Conservation (phyloP, 2,888 invertebrate species). For the Papilio demoleus region DNA sequence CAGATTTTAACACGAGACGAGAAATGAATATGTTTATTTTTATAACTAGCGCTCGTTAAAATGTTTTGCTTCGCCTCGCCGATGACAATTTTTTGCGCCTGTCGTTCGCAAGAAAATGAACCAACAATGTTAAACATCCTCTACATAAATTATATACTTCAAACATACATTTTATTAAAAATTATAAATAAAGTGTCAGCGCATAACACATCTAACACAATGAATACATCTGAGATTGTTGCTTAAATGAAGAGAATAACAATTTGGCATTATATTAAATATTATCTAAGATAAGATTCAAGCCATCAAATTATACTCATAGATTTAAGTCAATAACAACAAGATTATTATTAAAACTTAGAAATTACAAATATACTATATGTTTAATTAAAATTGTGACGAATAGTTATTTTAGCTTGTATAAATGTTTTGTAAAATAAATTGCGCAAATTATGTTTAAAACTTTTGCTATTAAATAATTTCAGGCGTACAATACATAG, state of each 20-base stretch:
- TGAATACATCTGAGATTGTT: no score
- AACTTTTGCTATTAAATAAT: constrained; percentile 4
- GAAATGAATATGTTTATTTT: constrained; percentile 28
- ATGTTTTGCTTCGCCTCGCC: constrained; percentile 34
- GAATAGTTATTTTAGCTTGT: background rate
- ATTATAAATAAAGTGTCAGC: background rate
- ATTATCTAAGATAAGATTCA: no score
- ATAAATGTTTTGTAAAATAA: background rate
- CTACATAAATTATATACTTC: constrained; percentile 13
- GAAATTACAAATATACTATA: background rate
- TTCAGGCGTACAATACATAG: background rate
- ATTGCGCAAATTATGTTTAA: background rate
- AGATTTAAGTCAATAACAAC: no score
- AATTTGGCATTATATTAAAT: no score
- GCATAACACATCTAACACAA: background rate
- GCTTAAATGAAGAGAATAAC: no score
- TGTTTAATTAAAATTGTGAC: background rate
- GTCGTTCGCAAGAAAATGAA: constrained; percentile 32
- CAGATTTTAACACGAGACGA: constrained; percentile 18
- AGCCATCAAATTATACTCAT: no score
- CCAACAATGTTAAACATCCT: constrained; percentile 27
- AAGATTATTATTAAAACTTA: background rate
- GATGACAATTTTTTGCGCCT: constrained; percentile 28
- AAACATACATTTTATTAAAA: constrained; percentile 10
- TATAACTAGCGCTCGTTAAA: constrained; percentile 37